phyloP scores from a whole-genome alignment of 2,797 vertebrate genomes.

The Labeo calbasu region DNA sequence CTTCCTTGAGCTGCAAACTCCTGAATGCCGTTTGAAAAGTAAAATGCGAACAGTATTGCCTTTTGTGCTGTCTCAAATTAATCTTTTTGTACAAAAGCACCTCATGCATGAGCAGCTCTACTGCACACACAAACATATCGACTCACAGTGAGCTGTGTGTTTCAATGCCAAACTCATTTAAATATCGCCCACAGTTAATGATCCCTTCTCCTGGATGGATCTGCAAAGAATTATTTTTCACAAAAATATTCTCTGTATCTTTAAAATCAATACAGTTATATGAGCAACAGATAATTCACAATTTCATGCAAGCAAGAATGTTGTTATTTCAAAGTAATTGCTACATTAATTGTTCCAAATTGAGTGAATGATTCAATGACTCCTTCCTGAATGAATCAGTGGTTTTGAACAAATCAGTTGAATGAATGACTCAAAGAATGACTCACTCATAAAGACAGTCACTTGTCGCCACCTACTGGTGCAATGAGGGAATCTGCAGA shows the following conservation, averaged over 20 bases:
- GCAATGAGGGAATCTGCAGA: neutral
- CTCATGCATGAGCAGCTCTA: neutral
- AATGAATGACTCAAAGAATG: neutral
- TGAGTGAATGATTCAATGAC: neutral
- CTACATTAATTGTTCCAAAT: neutral
- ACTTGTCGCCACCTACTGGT: neutral
- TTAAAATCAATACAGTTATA: neutral
- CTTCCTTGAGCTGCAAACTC: neutral
- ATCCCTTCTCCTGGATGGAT: slow-evolving; percentile 40
- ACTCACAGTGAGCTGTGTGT: slow-evolving; percentile 69
- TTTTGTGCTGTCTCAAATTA: neutral
- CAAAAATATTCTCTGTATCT: neutral
- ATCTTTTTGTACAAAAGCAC: neutral
- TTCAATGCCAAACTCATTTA: slow-evolving; percentile 71
- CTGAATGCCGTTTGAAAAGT: neutral
- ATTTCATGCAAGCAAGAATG: neutral
- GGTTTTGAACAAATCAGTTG: neutral
- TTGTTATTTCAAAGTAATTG: neutral
- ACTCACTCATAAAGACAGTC: no score
- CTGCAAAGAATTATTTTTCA: neutral
- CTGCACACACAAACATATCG: slow-evolving; percentile 63
- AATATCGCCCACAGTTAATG: slow-evolving; percentile 70
- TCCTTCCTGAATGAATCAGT: neutral
- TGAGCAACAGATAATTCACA: neutral
- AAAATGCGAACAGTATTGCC: neutral